Percentiles rank a stretch among this genome's conserved stretches.
Evolutionary conservation across 2,888 invertebrate species (phyloP).

Genomic region (Lepetodrilus schrolli): DNA sequence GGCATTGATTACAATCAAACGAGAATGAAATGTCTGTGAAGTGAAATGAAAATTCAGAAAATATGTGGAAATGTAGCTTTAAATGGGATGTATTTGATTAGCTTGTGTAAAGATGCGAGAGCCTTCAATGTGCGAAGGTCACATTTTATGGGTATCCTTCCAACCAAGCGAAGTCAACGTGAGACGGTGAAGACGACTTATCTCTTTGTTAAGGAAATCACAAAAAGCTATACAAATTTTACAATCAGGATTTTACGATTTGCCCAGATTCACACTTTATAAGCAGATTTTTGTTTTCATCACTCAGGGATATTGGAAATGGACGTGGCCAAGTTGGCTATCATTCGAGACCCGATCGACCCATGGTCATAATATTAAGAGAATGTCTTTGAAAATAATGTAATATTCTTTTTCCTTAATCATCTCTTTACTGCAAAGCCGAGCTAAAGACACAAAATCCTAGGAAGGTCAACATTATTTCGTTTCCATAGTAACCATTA

Average conservation of each 20-base stretch:
- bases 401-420: slow-evolving; percentile 21
- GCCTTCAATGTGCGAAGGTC: neutral
- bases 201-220: slow-evolving; percentile 27
- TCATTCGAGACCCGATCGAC: slow-evolving; percentile 5
- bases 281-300: slow-evolving; percentile 27
- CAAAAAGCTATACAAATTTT: slow-evolving; percentile 20
- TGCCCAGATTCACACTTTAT: slow-evolving; percentile 27
- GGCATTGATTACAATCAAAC: neutral
- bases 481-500: slow-evolving; percentile 25
- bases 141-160: slow-evolving; percentile 14
- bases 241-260: slow-evolving; percentile 27
- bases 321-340: neutral
- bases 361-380: slow-evolving; percentile 3
- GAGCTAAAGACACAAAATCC: slow-evolving; percentile 19
- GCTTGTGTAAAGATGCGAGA: slow-evolving; percentile 16
- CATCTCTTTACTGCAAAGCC: slow-evolving; percentile 23
- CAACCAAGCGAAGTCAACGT: neutral
- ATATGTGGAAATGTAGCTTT: slow-evolving; percentile 15
- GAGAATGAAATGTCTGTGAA: neutral
- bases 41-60: neutral
- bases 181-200: slow-evolving; percentile 3
- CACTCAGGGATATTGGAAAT: slow-evolving; percentile 11
- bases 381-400: slow-evolving; percentile 24
- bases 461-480: slow-evolving; percentile 26
- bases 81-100: slow-evolving; percentile 14